A percentile compares a stretch with the other conserved stretches of the same genome.
Evolutionary conservation across 2,797 vertebrate species (phyloP).

Genomic region (Sebastes itinus): DNA sequence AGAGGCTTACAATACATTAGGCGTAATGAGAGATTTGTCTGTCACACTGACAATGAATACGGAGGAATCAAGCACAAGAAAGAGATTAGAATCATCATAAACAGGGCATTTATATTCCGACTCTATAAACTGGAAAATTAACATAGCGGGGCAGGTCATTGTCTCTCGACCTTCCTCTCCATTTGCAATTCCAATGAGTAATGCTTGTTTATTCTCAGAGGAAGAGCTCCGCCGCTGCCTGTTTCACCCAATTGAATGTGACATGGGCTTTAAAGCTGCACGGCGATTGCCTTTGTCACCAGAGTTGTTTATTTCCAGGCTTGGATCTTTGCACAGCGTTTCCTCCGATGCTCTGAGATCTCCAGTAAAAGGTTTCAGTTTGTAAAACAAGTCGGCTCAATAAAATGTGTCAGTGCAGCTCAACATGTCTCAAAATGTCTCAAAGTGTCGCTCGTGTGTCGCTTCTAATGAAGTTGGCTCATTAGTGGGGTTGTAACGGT

Average conservation of each 20-base stretch:
- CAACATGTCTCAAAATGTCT: neutral
- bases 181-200: constrained; percentile 84
- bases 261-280: constrained; percentile 52
- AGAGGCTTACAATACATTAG: constrained; percentile 37
- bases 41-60: constrained; percentile 61
- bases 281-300: constrained; percentile 46
- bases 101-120: constrained; percentile 81
- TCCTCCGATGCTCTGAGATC: constrained; percentile 17
- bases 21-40: constrained; percentile 60
- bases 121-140: constrained; percentile 77
- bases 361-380: constrained; percentile 10
- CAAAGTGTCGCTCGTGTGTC: neutral
- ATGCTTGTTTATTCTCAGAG: constrained; percentile 70
- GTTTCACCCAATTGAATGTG: constrained; percentile 56
- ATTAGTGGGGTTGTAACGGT: no score
- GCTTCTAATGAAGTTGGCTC: neutral
- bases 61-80: constrained; percentile 58
- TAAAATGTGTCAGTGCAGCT: neutral
- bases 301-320: constrained; percentile 44
- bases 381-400: neutral
- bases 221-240: constrained; percentile 44
- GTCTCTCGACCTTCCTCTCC: constrained; percentile 75
- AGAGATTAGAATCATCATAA: constrained; percentile 78
- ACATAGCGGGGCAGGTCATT: constrained; percentile 72
- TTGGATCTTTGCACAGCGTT: constrained; percentile 29